Base-by-base conservation (phyloP, 1,140 invertebrate species). In the Zaprionus kolodkinae region DNA sequence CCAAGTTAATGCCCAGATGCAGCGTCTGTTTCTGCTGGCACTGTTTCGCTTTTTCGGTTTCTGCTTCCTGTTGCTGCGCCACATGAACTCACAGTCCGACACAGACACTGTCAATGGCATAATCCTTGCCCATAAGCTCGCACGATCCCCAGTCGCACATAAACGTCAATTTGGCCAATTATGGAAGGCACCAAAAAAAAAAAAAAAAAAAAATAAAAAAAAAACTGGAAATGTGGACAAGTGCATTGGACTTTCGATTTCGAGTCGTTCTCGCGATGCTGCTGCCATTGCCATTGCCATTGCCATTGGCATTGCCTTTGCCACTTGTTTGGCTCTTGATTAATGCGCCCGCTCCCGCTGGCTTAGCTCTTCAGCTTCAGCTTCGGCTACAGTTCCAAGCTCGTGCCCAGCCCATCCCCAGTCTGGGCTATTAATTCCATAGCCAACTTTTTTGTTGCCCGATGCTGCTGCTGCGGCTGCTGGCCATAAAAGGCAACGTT, bases 101-200 rank as follows among this genome's bases (percentile, higher is more conserved):
- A 21, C 27, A n/a, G n/a, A 54, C 62, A 60, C 74, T 81, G 82
- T 76, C 77, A 88, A 84, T 88, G 80, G 81, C 87, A 78, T 87
- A 87, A 87, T 87, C 81, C 84, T 72, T 36, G 68, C 30, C 72
- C 83, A 87, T 86, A 86, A 79, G 65, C 79, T 36, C 21, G 36
- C n/a, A 38, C 61, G 61, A 38, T 57, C 68, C 60, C 68, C 35
- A 70, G 73, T 72, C 80, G 80, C 80, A 80, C 82, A 87, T 88
- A 88, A 87, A 87, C 84, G 78, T 88, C 84, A 89, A 88, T 88
- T 88, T 88, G 84, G 85, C 84, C 84, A 88, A 88, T 88, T 88
- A 88, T 79, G 77, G 77, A 60, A 75, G 72, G 69, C 66, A 64
- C 69, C 66, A 59, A 69, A 21, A 21, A 21, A 21, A 21, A 21